A percentile compares a stretch with the other conserved stretches of the same genome.
phyloP scores from a whole-genome alignment of 2,888 invertebrate genomes.

The Blera fallax region DNA sequence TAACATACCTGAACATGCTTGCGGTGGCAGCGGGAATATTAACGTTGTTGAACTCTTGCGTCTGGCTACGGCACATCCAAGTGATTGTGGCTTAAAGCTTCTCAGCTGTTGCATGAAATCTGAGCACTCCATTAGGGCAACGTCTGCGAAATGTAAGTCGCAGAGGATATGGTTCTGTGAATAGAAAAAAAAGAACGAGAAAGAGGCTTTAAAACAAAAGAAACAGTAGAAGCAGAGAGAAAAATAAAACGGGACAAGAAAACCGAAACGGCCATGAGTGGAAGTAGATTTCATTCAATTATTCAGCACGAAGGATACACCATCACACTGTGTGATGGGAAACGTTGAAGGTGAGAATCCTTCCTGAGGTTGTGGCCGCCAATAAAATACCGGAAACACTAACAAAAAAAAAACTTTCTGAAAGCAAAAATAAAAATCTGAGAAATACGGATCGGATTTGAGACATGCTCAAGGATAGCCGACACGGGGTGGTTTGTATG shows the following conservation, averaged over 20 bases:
- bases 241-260: not conserved
- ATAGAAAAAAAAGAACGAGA: constrained; percentile 26
- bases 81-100: constrained; percentile 96
- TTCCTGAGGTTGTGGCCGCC: not conserved
- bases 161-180: constrained; percentile 94
- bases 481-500: not conserved
- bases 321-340: not conserved
- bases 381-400: not conserved
- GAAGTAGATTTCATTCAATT: constrained; percentile 52
- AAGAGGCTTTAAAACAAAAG: constrained; percentile 2
- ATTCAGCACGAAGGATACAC: constrained; percentile 42
- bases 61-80: constrained; percentile 96
- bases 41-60: constrained; percentile 96
- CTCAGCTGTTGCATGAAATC: constrained; percentile 98
- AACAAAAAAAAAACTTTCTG: not conserved
- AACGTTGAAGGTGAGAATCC: constrained; percentile 14
- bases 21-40: constrained; percentile 96
- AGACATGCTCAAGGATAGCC: not conserved
- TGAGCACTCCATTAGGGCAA: constrained; percentile 97
- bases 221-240: not conserved
- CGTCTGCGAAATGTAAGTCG: constrained; percentile 98
- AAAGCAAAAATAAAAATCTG: not conserved
- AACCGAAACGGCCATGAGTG: constrained; percentile 37
- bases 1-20: constrained; percentile 93
- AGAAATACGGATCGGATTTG: constrained; percentile 10